A percentile compares a stretch with the other conserved stretches of the same genome.
phyloP scores from a whole-genome alignment of 92 coral and sea anemone species.

The Epizoanthus illoricatus region DNA sequence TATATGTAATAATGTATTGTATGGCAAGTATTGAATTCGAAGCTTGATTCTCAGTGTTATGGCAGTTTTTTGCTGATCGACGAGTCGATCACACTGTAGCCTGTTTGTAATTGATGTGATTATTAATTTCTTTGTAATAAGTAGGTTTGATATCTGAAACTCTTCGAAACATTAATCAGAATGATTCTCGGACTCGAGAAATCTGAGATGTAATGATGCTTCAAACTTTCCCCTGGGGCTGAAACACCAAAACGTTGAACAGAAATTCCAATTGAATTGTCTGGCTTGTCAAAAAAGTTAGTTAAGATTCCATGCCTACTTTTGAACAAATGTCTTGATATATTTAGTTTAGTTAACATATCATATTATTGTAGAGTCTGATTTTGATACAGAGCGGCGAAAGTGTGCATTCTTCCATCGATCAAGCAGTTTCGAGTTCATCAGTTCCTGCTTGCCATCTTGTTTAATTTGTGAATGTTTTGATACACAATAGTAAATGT shows the following conservation, averaged over 20 bases:
- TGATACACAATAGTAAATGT: conserved; percentile 11
- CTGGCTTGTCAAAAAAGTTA: conserved; percentile 1
- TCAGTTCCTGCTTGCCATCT: too few relatives aligned
- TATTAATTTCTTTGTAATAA: not conserved
- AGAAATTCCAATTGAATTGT: conserved; percentile 6
- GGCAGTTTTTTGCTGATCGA: not conserved
- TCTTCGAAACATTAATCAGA: conserved; percentile 19
- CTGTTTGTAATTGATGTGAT: conserved; percentile 20
- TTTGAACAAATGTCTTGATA: not conserved
- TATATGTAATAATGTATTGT: not conserved
- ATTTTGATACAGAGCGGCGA: too few relatives aligned
- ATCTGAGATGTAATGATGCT: too few relatives aligned
- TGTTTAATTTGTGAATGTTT: not conserved
- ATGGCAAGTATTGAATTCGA: not conserved
- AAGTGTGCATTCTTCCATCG: too few relatives aligned
- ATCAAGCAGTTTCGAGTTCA: too few relatives aligned
- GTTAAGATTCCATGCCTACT: not conserved
- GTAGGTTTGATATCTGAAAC: not conserved
- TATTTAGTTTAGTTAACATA: too few relatives aligned
- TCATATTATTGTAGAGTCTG: too few relatives aligned
- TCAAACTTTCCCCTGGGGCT: conserved; percentile 17
- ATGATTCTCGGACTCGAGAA: not conserved
- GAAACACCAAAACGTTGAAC: conserved; percentile 12
- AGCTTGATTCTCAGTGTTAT: conserved; percentile 1
- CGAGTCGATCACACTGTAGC: not conserved